These are phyloP conservation scores for Hetaerina americana DNA, from an alignment of 1,140 invertebrate genomes.

Conservation along the genomic window DNA sequence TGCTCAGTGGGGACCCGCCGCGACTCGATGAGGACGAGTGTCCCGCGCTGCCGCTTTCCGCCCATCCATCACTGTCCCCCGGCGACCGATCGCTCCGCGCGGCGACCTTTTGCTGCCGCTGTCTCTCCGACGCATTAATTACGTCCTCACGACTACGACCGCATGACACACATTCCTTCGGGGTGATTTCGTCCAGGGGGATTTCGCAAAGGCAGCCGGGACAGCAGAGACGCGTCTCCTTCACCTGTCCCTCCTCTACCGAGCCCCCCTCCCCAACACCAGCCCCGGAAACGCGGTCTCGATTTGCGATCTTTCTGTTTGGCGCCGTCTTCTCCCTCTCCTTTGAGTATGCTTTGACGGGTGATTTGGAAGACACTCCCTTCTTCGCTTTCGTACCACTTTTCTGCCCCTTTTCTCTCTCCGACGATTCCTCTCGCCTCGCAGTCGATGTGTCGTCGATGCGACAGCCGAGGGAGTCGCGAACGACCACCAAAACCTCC, in stretches of 20 bases:
- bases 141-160: neutral
- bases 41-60: too few species aligned
- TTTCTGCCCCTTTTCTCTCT: too few species aligned
- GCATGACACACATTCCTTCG: neutral
- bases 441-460: neutral
- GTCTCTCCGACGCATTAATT: neutral
- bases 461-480: too few species aligned
- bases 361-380: too few species aligned
- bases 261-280: too few species aligned
- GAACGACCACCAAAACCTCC: neutral
- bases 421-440: neutral
- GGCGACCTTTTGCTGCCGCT: too few species aligned
- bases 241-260: too few species aligned
- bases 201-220: too few species aligned
- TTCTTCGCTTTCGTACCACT: neutral
- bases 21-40: neutral
- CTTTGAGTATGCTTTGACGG: too few species aligned
- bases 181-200: too few species aligned
- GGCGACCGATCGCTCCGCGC: neutral
- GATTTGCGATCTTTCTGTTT: neutral
- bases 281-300: too few species aligned
- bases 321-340: neutral
- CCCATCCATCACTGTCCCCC: neutral
- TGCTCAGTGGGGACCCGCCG: neutral
- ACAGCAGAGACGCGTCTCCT: neutral